These are phyloP conservation scores for Axis porcinus DNA, from an alignment of 2,113 vertebrate genomes.

Conservation along the genomic window DNA sequence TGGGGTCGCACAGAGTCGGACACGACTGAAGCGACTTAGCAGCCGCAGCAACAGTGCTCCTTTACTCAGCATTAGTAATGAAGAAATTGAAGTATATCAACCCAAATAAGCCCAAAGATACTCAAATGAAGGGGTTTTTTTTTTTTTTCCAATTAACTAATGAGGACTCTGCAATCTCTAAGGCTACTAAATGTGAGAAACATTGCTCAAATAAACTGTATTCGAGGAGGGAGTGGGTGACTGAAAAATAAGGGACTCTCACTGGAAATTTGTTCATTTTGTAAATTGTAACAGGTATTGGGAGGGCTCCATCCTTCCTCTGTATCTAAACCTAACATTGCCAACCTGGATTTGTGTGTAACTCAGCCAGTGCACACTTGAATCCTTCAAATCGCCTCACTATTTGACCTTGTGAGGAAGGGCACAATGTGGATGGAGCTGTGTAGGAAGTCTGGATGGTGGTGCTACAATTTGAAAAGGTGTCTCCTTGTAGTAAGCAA, in stretches of 20 bases:
- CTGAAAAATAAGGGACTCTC: neutral
- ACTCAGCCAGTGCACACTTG: neutral
- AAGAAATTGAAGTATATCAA: slow-evolving; percentile 35
- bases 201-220: neutral
- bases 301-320: neutral
- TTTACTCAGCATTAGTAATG: neutral
- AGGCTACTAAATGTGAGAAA: neutral
- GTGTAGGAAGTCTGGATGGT: neutral
- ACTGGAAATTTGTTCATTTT: neutral
- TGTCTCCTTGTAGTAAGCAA: neutral
- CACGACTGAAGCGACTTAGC: too few relatives aligned
- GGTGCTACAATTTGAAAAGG: neutral
- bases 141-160: neutral
- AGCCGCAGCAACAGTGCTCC: neutral
- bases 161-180: neutral
- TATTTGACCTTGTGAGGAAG: neutral
- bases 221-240: neutral
- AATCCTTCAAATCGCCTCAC: neutral
- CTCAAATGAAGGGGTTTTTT: neutral
- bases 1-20: accelerated
- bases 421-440: neutral
- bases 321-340: neutral
- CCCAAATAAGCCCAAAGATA: slow-evolving; percentile 14
- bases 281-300: neutral
- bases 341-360: neutral